A percentile compares a stretch with the other conserved stretches of the same genome.
These are phyloP conservation scores for Sorex fumeus DNA, from an alignment of 2,113 vertebrate genomes.

Conservation along the genomic window DNA sequence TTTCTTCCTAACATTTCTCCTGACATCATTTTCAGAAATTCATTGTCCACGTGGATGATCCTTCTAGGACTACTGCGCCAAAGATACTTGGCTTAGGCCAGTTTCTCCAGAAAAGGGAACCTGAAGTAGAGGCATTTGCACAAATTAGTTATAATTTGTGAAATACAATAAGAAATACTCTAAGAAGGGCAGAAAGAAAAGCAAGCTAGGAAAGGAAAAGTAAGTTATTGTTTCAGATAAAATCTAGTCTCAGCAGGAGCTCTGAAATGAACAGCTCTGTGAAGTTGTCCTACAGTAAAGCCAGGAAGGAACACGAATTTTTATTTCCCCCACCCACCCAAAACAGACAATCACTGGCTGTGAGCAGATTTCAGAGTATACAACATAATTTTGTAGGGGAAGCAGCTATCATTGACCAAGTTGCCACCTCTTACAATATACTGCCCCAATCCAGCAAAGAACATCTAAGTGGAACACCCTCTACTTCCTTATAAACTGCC, in stretches of 20 bases:
- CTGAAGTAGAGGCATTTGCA: conserved; percentile 29
- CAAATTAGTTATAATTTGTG: conserved; percentile 3
- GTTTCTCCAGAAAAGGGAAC: conserved; percentile 48
- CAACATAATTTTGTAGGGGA: conserved; percentile 23
- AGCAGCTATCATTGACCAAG: neutral
- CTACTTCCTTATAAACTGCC: neutral
- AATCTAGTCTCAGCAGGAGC: conserved; percentile 9
- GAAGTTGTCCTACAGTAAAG: neutral
- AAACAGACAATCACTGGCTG: neutral
- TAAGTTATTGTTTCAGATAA: neutral
- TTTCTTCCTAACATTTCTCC: conserved; percentile 16
- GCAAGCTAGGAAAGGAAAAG: neutral
- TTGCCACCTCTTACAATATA: neutral
- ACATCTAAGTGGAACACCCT: neutral
- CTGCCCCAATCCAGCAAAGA: neutral
- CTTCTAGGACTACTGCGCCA: neutral
- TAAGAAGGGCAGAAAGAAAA: conserved; percentile 10
- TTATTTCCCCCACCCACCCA: neutral
- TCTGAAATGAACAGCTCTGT: neutral
- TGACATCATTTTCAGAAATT: conserved; percentile 41
- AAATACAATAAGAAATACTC: neutral
- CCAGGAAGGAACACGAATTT: neutral
- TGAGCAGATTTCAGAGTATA: neutral
- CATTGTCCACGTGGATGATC: conserved; percentile 1
- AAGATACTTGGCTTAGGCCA: conserved; percentile 22